Evolutionary conservation across 1,140 invertebrate genomes (phyloP), one percentile per base, ranked within the genome.

Genomic region (Philotrypesis tridentata): DNA sequence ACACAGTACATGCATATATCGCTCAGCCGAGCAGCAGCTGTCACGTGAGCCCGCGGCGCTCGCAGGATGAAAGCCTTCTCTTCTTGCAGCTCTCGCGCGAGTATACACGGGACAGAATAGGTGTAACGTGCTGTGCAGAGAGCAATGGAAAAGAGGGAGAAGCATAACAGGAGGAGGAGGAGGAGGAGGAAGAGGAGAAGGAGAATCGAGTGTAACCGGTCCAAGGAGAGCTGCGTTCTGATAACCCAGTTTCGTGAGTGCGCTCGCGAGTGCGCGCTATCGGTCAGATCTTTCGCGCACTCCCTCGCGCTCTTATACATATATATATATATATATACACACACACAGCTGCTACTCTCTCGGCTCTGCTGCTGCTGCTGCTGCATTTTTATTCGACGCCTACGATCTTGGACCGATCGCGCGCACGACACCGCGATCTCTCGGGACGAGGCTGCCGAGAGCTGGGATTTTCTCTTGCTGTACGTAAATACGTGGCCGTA

Each of bases 151-250:
- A n/a, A 61, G 68, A 72, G 27, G 25, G 14, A 65, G 70, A 65
- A 43, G n/a, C 2, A 25, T 7, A 67, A 43, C 37, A 33, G 55
- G 6, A 55, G 71, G 61, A 55, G 40, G 77, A n/a, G n/a, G n/a
- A n/a, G 55, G 60, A 82, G 40, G 77, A 79, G 83, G 82, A 79
- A 85, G 68, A 85, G 83, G 77, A 85, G 77, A 85, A 86, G 83
- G 86, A 87, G 85, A 82, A 88, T 87, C 83, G 85, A 87, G 87
- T 86, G 84, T 89, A 90, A 90, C 89, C 88, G 89, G 89, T 90
- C 89, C 89, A 89, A 90, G 89, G 87, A 88, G 85, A 91, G 88
- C 87, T 85, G 89, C 86, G 90, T 90, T 90, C 90, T 90, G 90
- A 90, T 91, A 91, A 91, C 90, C 90, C 86, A 91, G 88, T 90